These are phyloP conservation scores for Elachura formosa DNA, from an alignment of 2,113 vertebrate genomes.

Conservation along the genomic window DNA sequence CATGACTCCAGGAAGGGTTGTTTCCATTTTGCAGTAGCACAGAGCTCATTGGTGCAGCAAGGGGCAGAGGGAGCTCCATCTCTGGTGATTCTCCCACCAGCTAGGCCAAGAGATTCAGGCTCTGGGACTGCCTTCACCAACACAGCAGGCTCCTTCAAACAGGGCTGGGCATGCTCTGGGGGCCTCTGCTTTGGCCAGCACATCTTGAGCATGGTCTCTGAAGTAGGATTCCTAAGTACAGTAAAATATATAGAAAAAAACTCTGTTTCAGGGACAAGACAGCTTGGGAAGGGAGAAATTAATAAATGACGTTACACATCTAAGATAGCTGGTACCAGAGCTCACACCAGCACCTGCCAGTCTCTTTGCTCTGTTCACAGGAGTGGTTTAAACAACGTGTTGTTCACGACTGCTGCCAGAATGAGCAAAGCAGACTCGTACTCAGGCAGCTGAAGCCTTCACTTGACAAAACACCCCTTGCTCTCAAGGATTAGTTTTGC, in stretches of 20 bases:
- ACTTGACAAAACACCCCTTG: not conserved
- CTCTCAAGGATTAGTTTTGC: not conserved
- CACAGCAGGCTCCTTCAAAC: not conserved
- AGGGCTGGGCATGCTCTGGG: not conserved
- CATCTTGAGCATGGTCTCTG: not conserved
- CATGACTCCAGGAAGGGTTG: not conserved
- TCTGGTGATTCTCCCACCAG: not conserved
- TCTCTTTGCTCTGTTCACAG: not conserved
- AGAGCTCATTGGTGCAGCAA: not conserved
- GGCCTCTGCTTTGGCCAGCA: not conserved
- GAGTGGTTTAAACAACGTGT: not conserved
- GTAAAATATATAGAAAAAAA: not conserved
- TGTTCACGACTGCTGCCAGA: not conserved
- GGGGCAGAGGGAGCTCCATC: not conserved
- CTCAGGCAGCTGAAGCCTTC: not conserved
- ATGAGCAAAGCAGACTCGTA: not conserved
- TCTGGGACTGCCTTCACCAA: not conserved
- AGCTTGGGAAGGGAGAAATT: not conserved
- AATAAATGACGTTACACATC: not conserved
- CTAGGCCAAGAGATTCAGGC: not conserved
- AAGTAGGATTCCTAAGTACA: not conserved
- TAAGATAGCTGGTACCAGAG: not conserved
- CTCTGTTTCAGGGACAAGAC: not conserved
- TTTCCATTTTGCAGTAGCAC: not conserved
- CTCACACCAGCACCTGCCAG: not conserved